These are phyloP conservation scores for Andrena bicolor DNA, from an alignment of 2,888 invertebrate species.

Conservation along the genomic window DNA sequence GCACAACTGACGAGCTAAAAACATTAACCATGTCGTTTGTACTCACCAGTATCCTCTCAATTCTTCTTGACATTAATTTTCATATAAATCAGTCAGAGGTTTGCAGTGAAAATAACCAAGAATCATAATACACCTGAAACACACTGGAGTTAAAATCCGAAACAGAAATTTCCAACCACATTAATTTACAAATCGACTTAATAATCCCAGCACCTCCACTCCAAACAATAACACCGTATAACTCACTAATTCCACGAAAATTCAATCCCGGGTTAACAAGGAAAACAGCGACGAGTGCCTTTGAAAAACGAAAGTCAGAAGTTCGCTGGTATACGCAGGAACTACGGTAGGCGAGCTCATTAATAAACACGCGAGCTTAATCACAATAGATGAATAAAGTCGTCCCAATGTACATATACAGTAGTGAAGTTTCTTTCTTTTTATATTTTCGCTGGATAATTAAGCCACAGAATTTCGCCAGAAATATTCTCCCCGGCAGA, in stretches of 20 bases:
- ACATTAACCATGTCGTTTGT: too few species aligned
- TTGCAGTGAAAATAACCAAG: too few species aligned
- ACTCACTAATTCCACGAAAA: neutral
- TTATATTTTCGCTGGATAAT: neutral
- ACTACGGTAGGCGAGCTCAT: conserved; percentile 27
- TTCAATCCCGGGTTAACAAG: neutral
- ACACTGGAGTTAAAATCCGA: too few species aligned
- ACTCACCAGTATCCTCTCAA: too few species aligned
- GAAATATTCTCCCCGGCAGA: neutral
- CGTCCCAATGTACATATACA: neutral
- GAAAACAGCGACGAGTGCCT: neutral
- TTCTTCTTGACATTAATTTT: too few species aligned
- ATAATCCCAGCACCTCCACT: too few species aligned
- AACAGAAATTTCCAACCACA: too few species aligned
- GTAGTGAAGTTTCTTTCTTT: neutral
- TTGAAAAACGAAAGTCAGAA: conserved; percentile 18
- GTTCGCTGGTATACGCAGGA: conserved; percentile 5
- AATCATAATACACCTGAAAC: too few species aligned
- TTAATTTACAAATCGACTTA: too few species aligned
- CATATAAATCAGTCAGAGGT: too few species aligned
- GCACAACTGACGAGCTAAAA: too few species aligned
- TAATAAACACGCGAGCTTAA: conserved; percentile 24
- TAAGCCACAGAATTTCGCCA: neutral
- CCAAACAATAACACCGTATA: too few species aligned
- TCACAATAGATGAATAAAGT: conserved; percentile 11